Evolutionary conservation across 2,888 invertebrate genomes (phyloP).

Genomic region (Parnassius apollo): DNA sequence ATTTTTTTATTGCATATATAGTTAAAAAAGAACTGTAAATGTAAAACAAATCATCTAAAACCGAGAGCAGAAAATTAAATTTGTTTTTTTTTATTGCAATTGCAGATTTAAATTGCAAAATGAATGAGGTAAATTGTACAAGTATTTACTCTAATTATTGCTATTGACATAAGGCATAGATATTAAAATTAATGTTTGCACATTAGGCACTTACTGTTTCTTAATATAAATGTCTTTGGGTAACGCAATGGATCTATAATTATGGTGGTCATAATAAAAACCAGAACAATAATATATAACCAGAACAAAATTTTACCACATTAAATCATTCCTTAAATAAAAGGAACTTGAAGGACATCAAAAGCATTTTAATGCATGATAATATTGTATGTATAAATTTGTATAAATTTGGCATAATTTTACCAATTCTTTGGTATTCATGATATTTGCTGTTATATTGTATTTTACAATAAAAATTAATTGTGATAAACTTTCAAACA

Average conservation of each 20-base stretch:
- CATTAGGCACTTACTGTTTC: slow-evolving; percentile 3
- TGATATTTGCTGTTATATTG: slow-evolving; percentile 4
- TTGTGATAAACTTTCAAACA: slow-evolving; percentile 26
- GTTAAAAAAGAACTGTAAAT: too few species aligned
- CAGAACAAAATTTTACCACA: slow-evolving; percentile 6
- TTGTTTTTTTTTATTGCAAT: too few species aligned
- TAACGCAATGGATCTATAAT: slow-evolving; percentile 1
- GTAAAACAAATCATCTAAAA: too few species aligned
- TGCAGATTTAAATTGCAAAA: too few species aligned
- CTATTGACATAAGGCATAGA: slow-evolving; percentile 6
- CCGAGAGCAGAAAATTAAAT: too few species aligned
- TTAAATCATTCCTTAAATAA: neutral
- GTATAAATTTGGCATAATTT: slow-evolving; percentile 23
- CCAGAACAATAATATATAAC: slow-evolving; percentile 12
- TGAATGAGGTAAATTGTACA: neutral
- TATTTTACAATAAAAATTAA: slow-evolving; percentile 6
- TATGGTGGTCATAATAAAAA: neutral
- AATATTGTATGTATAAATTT: slow-evolving; percentile 4
- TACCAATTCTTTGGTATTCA: slow-evolving; percentile 23
- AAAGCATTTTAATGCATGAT: neutral
- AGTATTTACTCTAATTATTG: slow-evolving; percentile 9
- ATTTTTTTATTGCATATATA: too few species aligned
- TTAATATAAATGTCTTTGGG: slow-evolving; percentile 1
- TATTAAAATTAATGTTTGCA: neutral
- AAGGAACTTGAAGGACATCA: neutral